Conservation (phyloP, 2,888 invertebrate species). For the Ophion slaviceki region DNA sequence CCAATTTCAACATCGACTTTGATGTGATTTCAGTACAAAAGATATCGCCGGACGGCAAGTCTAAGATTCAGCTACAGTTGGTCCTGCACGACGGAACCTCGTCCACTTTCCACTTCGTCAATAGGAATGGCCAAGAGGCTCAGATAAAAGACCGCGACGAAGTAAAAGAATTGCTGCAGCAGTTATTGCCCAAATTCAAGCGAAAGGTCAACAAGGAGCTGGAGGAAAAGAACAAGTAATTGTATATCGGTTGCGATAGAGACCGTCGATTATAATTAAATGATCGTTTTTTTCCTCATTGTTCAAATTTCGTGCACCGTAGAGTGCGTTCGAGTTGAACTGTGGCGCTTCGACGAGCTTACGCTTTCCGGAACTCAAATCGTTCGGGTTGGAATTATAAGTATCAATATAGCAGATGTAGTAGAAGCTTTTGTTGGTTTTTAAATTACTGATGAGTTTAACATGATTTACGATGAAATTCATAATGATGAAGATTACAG, state of each 20-base stretch:
- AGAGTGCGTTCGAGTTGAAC: too few relatives aligned
- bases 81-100: constrained; percentile 96
- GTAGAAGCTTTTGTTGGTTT: too few relatives aligned
- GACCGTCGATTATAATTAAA: too few relatives aligned
- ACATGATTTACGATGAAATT: too few relatives aligned
- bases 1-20: constrained; percentile 2
- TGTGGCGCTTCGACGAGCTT: too few relatives aligned
- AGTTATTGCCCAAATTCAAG: constrained; percentile 96
- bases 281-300: too few relatives aligned
- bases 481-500: too few relatives aligned
- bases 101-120: constrained; percentile 98
- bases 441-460: too few relatives aligned
- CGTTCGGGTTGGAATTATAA: too few relatives aligned
- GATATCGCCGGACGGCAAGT: constrained; percentile 98
- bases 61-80: constrained; percentile 98
- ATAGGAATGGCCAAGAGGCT: constrained; percentile 91
- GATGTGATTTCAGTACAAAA: constrained; percentile 91
- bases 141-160: constrained; percentile 96
- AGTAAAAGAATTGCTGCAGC: constrained; percentile 96
- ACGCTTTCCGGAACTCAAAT: too few relatives aligned
- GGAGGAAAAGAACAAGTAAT: constrained; percentile 92
- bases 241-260: constrained; percentile 21
- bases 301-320: too few relatives aligned
- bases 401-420: too few relatives aligned
- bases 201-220: constrained; percentile 95